phyloP scores from a whole-genome alignment of 2,888 invertebrate species.

The Noctua pronuba region DNA sequence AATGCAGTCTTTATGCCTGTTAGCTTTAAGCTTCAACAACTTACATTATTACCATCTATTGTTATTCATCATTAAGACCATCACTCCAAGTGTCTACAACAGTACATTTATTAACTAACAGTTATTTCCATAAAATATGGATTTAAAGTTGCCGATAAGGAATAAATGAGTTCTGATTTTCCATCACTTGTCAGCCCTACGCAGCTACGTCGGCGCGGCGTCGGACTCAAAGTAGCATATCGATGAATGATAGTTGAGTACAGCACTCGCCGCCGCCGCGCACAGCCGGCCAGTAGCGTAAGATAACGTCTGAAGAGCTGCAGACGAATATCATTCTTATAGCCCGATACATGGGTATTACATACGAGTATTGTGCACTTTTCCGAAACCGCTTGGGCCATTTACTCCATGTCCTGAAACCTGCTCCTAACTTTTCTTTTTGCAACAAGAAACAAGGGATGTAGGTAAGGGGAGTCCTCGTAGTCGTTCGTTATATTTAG shows the following conservation, averaged over 20 bases:
- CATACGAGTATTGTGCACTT: not conserved
- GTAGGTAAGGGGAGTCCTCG: not conserved
- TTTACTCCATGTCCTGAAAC: not conserved
- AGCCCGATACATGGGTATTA: not conserved
- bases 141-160: not conserved
- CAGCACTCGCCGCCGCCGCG: not conserved
- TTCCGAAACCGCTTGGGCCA: not conserved
- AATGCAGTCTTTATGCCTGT: not conserved
- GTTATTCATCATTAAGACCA: not conserved
- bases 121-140: not conserved
- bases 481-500: not conserved
- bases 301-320: not conserved
- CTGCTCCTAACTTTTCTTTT: not conserved
- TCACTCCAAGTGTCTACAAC: not conserved
- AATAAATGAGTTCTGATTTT: not conserved
- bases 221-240: slow-evolving; percentile 9
- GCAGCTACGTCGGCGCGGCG: not conserved
- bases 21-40: not conserved
- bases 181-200: not conserved
- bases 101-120: not conserved
- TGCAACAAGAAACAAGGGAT: not conserved
- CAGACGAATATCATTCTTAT: not conserved
- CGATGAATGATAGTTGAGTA: slow-evolving; percentile 17
- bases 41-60: not conserved
- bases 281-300: not conserved